These are phyloP conservation scores for Pantala flavescens DNA, from an alignment of 1,140 invertebrate genomes.

Conservation along the genomic window DNA sequence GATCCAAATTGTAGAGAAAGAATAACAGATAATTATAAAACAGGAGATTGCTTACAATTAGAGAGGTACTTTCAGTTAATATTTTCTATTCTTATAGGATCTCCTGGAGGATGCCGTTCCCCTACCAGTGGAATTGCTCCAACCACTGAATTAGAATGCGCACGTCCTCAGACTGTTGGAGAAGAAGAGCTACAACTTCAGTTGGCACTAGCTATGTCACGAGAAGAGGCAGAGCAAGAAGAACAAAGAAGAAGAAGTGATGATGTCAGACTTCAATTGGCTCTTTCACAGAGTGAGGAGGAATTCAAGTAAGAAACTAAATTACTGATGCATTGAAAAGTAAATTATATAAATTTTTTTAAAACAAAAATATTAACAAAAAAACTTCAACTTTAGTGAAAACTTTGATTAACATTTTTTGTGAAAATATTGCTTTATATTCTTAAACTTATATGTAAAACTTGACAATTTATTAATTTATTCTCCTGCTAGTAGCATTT, in stretches of 20 bases:
- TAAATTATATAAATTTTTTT: background rate
- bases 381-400: too few relatives aligned
- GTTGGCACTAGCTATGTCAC: constrained; percentile 93
- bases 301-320: constrained; percentile 59
- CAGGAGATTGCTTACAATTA: too few relatives aligned
- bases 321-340: background rate
- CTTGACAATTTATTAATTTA: too few relatives aligned
- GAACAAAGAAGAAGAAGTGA: constrained; percentile 85
- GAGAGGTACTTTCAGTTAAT: too few relatives aligned
- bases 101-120: background rate
- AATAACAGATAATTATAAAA: too few relatives aligned
- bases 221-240: constrained; percentile 96
- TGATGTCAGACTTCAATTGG: constrained; percentile 87
- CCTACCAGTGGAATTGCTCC: constrained; percentile 17
- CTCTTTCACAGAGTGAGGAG: constrained; percentile 84
- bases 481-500: too few relatives aligned
- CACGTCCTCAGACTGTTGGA: constrained; percentile 86
- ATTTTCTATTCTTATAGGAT: background rate
- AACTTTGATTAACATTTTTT: too few relatives aligned
- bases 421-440: too few relatives aligned
- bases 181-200: constrained; percentile 98
- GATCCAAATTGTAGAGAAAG: too few relatives aligned
- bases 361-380: too few relatives aligned
- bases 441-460: too few relatives aligned
- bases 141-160: constrained; percentile 74